These are phyloP conservation scores for Catocala fraxini DNA, from an alignment of 2,888 invertebrate species.

Conservation along the genomic window DNA sequence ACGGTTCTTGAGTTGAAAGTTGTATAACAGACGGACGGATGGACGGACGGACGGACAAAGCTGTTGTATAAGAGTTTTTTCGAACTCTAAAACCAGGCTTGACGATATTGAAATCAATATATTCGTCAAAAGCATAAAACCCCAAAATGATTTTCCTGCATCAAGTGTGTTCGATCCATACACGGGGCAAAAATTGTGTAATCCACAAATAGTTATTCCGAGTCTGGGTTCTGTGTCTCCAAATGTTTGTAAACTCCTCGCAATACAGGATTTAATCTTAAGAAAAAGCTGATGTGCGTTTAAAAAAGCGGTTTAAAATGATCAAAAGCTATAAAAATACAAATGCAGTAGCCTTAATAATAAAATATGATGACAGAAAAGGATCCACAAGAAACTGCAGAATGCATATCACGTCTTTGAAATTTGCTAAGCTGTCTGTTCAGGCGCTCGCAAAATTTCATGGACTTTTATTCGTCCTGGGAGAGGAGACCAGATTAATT, in stretches of 20 bases:
- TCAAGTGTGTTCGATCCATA: too few species aligned
- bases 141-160: constrained; percentile 16
- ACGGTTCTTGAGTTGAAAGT: too few species aligned
- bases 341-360: constrained; percentile 51
- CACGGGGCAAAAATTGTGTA: too few species aligned
- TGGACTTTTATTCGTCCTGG: constrained; percentile 60
- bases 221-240: not conserved
- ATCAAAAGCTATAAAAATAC: constrained; percentile 61
- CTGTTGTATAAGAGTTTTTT: too few species aligned
- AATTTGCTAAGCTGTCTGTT: constrained; percentile 63
- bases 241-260: constrained; percentile 40
- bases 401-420: constrained; percentile 57
- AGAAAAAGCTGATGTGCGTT: constrained; percentile 58
- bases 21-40: too few species aligned
- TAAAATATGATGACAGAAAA: constrained; percentile 64
- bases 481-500: too few species aligned
- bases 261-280: constrained; percentile 32
- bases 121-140: constrained; percentile 60
- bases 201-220: too few species aligned
- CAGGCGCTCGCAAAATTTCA: constrained; percentile 70
- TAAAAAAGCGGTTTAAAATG: constrained; percentile 55
- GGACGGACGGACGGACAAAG: too few species aligned
- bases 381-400: constrained; percentile 60
- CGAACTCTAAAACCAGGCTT: constrained; percentile 51
- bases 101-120: constrained; percentile 60